Evolutionary conservation across 92 coral and sea anemone genomes (phyloP).

Genomic region (Bergia sp.): DNA sequence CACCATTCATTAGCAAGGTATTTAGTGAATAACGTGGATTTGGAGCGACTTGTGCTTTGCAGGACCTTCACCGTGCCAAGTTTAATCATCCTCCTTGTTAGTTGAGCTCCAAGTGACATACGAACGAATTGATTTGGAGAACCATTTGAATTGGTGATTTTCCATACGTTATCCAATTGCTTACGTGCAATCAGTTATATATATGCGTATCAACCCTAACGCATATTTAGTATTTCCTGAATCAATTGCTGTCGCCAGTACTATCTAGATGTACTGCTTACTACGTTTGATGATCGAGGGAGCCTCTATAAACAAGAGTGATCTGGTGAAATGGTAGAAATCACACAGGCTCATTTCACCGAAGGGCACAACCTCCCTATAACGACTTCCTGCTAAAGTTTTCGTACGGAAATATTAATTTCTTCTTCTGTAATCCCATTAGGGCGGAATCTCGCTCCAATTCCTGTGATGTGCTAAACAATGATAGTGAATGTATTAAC

Average conservation of each 20-base stretch:
- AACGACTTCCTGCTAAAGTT: constrained; percentile 35
- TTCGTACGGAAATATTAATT: constrained; percentile 37
- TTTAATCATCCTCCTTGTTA: constrained; percentile 1
- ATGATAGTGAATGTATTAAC: background rate
- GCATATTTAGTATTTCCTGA: background rate
- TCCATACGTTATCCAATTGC: background rate
- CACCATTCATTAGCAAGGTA: constrained; percentile 27
- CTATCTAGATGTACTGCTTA: background rate
- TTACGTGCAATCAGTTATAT: background rate
- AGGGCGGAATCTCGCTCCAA: background rate
- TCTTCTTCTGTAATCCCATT: background rate
- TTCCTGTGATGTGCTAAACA: background rate
- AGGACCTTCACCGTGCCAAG: constrained; percentile 18
- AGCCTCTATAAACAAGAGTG: background rate
- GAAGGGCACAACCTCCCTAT: background rate
- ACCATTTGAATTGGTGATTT: background rate
- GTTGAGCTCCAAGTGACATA: background rate
- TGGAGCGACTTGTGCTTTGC: background rate
- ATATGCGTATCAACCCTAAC: background rate
- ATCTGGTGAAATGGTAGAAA: background rate
- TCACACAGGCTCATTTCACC: background rate
- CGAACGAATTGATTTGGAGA: background rate
- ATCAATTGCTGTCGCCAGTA: background rate
- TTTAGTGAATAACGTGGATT: constrained; percentile 23
- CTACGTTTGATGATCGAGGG: background rate